Evolutionary conservation across 2,888 invertebrate species (phyloP), one percentile per base, ranked within the genome.

Genomic region (Leptinotarsa tumamoca): DNA sequence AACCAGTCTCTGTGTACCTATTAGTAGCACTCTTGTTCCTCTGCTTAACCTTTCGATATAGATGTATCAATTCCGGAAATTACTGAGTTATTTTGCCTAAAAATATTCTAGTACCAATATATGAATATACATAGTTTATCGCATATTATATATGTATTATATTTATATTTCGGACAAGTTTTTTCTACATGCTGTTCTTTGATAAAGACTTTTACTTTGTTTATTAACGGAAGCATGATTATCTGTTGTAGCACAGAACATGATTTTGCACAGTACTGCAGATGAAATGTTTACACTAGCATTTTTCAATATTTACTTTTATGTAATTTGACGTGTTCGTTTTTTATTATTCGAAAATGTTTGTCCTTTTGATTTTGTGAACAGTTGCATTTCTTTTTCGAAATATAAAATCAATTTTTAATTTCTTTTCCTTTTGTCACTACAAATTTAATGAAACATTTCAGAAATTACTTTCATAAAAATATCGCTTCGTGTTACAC

Each of bases 1-100:
- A 33, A 71, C 73, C 78, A 69, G 69, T 74, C 72, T 77, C 75
- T 84, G 82, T 85, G 84, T 85, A 85, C 83, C 85, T 85, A 84
- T 84, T 72, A 77, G 74, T 77, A 85, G 85, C 85, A 87, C 87
- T 87, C 87, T 87, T 87, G 87, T 87, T 86, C 87, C 87, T 88
- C 87, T 87, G 88, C 87, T 87, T 87, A 87, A 87, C 87, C 87
- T 86, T 82, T 63, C 4, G 43, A n/a, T 63, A n/a, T 63, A 58
- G 54, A 68, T 67, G 67, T 75, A 72, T 68, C 63, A 56, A 50
- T 82, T 76, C 73, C 73, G 73, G 78, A 78, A 77, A 68, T 72
- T 77, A 78, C 80, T 80, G 79, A 78, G 75, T 75, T 77, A 80
- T 78, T 68, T 70, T 72, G 78, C 78, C 77, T 80, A 79, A 78